Percentiles rank a stretch among this genome's conserved stretches.
These are phyloP conservation scores for Sacculina carcini DNA, from an alignment of 2,888 invertebrate species.

Conservation along the genomic window DNA sequence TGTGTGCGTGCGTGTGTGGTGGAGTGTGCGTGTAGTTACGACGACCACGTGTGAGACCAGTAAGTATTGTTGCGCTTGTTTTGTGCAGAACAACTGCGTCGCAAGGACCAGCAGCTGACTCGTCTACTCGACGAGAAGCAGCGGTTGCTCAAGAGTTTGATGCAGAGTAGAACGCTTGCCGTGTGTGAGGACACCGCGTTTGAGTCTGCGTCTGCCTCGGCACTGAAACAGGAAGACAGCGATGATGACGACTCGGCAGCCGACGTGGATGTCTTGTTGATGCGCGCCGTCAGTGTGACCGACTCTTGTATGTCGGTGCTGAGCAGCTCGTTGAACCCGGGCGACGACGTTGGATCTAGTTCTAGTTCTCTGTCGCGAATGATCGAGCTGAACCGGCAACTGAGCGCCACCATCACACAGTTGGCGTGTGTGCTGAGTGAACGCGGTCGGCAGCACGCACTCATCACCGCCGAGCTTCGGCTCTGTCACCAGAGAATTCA, in stretches of 20 bases:
- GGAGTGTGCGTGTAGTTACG: not conserved
- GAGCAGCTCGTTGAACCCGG: slow-evolving; percentile 11
- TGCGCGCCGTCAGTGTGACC: slow-evolving; percentile 14
- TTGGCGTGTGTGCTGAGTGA: slow-evolving; percentile 31
- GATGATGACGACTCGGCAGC: slow-evolving; percentile 25
- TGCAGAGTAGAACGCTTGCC: slow-evolving; percentile 42
- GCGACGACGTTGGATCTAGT: no score
- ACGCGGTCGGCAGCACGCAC: not conserved
- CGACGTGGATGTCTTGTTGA: slow-evolving; percentile 24
- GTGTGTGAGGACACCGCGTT: slow-evolving; percentile 36
- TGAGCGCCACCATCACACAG: slow-evolving; percentile 25
- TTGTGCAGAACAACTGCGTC: slow-evolving; percentile 37
- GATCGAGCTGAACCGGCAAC: not conserved
- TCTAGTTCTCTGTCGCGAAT: no score
- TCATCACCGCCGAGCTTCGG: no score
- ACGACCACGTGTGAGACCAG: not conserved
- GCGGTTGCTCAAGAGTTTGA: slow-evolving; percentile 42
- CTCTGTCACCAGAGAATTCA: slow-evolving; percentile 39
- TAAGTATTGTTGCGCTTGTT: slow-evolving; percentile 7
- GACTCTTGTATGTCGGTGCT: slow-evolving; percentile 2
- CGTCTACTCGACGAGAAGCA: slow-evolving; percentile 43
- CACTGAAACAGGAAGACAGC: slow-evolving; percentile 14
- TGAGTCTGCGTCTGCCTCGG: slow-evolving; percentile 5
- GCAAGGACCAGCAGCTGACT: slow-evolving; percentile 41
- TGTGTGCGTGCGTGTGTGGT: no score